phyloP scores from a whole-genome alignment of 92 coral and sea anemone genomes.

The Heliopora coerulea region DNA sequence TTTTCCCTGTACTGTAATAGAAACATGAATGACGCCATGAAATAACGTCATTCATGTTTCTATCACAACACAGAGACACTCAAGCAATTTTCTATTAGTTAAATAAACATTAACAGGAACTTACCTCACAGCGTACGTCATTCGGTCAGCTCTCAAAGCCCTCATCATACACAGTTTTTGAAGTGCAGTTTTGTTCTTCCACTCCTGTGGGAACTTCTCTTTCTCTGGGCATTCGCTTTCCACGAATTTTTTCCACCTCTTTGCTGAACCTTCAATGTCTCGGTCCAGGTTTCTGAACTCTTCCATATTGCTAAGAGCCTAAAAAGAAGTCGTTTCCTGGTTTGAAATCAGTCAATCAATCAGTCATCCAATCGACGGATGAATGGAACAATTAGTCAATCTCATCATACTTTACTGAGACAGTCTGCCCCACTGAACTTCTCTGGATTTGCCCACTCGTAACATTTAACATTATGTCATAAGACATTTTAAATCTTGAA shows the following conservation, averaged over 20 bases:
- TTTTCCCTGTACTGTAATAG: too few relatives aligned
- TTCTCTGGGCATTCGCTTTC: conserved; percentile 99
- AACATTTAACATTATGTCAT: too few relatives aligned
- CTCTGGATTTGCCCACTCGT: too few relatives aligned
- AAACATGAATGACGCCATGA: too few relatives aligned
- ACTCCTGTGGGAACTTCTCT: conserved; percentile 98
- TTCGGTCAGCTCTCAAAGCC: conserved; percentile 97
- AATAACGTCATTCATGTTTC: too few relatives aligned
- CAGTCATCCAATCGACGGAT: neutral
- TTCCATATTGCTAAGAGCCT: conserved; percentile 92
- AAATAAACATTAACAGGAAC: neutral
- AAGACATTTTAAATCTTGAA: too few relatives aligned
- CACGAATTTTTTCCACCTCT: conserved; percentile 99
- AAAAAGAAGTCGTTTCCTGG: neutral
- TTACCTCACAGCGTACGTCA: conserved; percentile 98
- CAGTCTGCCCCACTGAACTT: too few relatives aligned
- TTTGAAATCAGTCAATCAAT: neutral
- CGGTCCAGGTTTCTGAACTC: conserved; percentile 98
- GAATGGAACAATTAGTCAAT: too few relatives aligned
- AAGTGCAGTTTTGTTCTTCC: conserved; percentile 93
- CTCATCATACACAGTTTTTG: conserved; percentile 99
- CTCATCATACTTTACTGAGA: too few relatives aligned
- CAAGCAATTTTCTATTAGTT: too few relatives aligned
- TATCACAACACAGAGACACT: too few relatives aligned
- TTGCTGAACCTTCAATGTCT: conserved; percentile 99